Base-by-base conservation (phyloP, 1,140 invertebrate species). In the Lutraria rhynchaena region DNA sequence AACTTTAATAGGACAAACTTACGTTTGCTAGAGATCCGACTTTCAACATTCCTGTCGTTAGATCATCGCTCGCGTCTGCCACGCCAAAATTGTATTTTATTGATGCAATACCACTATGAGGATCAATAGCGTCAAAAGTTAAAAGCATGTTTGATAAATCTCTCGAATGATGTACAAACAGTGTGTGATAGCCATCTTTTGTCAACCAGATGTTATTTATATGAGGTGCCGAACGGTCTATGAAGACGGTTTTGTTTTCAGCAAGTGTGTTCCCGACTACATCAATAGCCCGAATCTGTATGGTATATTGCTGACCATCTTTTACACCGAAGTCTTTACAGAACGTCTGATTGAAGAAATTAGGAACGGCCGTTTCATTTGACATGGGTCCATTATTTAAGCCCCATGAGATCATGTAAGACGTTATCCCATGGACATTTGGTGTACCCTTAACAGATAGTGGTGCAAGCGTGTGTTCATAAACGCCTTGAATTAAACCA, bases 141-240 rank as follows among this genome's bases (percentile, higher is more conserved):
- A 88, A 37, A n/a, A 33, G 19, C 86, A 87, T 87, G 41, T 55
- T 73, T 5, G 87, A 86, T 3, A 87, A 76, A 67, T 87, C 86
- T 19, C 78, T 81, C 19, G 27, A 51, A 58, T 77, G 63, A 55
- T 87, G 86, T 19, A 87, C 83, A 63, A 69, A 81, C 13, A 85
- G 61, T 9, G 74, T 24, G 22, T 82, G 41, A 44, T 74, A 60
- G 51, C 63, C 73, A 31, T 83, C 71, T 53, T 81, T 84, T 13
- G 33, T 51, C n/a, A 88, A 41, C 53, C 84, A 73, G 2, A 78
- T 49, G n/a, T 83, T 53, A 27, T 55, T 31, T 3, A 88, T 83
- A 15, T 74, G 41, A 0, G 87, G 86, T 5, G 9, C 33, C 13
- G 67, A 80, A 4, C 49, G 22, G 63, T 88, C 87, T 35, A 88